Evolutionary conservation across 2,113 vertebrate genomes (phyloP).

Genomic region (Pseudorectes ferrugineus): DNA sequence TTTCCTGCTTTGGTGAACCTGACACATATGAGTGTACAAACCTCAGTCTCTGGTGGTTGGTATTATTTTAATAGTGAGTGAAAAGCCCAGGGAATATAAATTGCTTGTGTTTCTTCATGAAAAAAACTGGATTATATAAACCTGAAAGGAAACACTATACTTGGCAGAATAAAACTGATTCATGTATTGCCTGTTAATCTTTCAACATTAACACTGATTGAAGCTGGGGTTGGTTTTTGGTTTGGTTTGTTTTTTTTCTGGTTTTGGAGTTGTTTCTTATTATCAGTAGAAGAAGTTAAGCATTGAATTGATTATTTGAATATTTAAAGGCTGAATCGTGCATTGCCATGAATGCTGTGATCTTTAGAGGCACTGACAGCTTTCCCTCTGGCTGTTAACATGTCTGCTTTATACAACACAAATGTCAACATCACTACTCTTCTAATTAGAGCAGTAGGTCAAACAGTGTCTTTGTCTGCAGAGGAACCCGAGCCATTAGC

Average conservation of each 20-base stretch:
- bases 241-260: not conserved
- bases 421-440: slow-evolving; percentile 62
- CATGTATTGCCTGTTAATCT: not conserved
- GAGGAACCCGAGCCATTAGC: slow-evolving; percentile 12
- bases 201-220: not conserved
- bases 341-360: slow-evolving; percentile 33
- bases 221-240: not conserved
- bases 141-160: not conserved
- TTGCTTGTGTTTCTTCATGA: not conserved
- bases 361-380: slow-evolving; percentile 62
- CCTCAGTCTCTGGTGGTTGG: not conserved
- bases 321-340: slow-evolving; percentile 22
- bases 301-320: slow-evolving; percentile 37
- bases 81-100: not conserved
- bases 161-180: not conserved
- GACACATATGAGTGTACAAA: not conserved
- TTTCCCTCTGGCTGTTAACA: slow-evolving; percentile 60
- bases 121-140: not conserved
- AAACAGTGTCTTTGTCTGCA: slow-evolving; percentile 53
- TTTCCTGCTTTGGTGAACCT: slow-evolving; percentile 26
- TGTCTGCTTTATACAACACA: slow-evolving; percentile 53
- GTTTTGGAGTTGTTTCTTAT: not conserved
- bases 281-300: not conserved
- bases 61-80: not conserved
- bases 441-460: slow-evolving; percentile 73